Conservation (phyloP, 2,888 invertebrate species). For the Willowsia nigromaculata region DNA sequence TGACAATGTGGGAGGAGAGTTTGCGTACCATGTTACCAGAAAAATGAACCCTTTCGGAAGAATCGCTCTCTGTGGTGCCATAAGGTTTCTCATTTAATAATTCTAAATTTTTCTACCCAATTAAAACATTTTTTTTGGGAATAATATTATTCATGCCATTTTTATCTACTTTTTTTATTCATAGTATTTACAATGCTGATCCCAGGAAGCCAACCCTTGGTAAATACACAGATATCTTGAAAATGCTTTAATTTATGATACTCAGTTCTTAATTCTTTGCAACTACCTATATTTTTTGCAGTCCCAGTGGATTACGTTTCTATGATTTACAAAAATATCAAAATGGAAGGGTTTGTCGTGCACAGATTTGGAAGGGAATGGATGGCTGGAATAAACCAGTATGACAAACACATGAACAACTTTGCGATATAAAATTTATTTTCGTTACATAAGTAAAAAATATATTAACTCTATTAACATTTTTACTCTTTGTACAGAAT, state of each 20-base stretch:
- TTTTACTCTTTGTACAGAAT: no score
- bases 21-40: constrained; percentile 82
- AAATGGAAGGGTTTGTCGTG: constrained; percentile 85
- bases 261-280: constrained; percentile 2
- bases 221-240: constrained; percentile 10
- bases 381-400: constrained; percentile 83
- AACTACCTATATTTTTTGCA: no score
- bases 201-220: constrained; percentile 62
- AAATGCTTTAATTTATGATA: not conserved
- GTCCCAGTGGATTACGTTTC: constrained; percentile 83
- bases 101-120: no score
- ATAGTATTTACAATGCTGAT: constrained; percentile 84
- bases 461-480: no score
- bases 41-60: constrained; percentile 84
- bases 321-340: constrained; percentile 83
- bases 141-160: no score
- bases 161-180: no score
- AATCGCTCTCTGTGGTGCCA: constrained; percentile 85
- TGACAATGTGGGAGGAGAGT: constrained; percentile 88
- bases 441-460: no score
- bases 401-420: not conserved
- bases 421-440: not conserved
- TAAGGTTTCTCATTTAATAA: no score
- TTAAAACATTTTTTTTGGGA: no score
- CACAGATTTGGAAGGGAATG: constrained; percentile 83